Percentiles rank a stretch among this genome's conserved stretches.
These are phyloP conservation scores for Sinocyclocheilus maitianheensis DNA, from an alignment of 2,113 vertebrate species.

Conservation along the genomic window DNA sequence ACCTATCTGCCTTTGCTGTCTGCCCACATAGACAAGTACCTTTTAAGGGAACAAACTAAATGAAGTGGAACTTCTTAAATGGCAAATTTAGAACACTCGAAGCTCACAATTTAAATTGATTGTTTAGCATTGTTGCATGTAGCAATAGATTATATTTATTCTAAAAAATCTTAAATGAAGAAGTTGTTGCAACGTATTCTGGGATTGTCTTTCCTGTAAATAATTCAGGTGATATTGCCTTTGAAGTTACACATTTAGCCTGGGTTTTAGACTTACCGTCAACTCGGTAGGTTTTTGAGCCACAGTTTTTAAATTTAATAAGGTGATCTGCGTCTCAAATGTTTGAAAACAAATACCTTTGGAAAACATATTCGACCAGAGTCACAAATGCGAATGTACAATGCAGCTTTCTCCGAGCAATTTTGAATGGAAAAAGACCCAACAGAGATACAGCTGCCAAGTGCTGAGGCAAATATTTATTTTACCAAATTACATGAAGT, in stretches of 20 bases:
- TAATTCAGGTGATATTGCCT: background rate
- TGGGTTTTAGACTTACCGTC: background rate
- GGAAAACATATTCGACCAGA: background rate
- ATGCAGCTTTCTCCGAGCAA: background rate
- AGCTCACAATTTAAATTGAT: too few relatives aligned
- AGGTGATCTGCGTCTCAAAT: background rate
- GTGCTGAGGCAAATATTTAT: constrained; percentile 54
- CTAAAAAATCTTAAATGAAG: background rate
- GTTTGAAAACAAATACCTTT: background rate
- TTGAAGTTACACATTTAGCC: background rate
- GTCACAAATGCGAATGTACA: background rate
- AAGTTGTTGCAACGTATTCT: background rate
- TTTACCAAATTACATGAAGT: constrained; percentile 48
- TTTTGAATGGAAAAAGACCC: constrained; percentile 9
- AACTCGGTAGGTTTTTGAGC: background rate
- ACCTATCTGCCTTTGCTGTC: too few relatives aligned
- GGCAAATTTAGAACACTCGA: too few relatives aligned
- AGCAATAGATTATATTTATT: background rate
- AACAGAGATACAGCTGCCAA: constrained; percentile 37
- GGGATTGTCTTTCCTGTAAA: background rate
- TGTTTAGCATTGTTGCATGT: background rate
- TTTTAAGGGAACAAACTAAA: too few relatives aligned
- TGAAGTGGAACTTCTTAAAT: too few relatives aligned
- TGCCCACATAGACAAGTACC: too few relatives aligned
- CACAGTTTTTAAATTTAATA: background rate